Base-by-base conservation (phyloP, 1,140 invertebrate species). In the Nylanderia fulva region DNA sequence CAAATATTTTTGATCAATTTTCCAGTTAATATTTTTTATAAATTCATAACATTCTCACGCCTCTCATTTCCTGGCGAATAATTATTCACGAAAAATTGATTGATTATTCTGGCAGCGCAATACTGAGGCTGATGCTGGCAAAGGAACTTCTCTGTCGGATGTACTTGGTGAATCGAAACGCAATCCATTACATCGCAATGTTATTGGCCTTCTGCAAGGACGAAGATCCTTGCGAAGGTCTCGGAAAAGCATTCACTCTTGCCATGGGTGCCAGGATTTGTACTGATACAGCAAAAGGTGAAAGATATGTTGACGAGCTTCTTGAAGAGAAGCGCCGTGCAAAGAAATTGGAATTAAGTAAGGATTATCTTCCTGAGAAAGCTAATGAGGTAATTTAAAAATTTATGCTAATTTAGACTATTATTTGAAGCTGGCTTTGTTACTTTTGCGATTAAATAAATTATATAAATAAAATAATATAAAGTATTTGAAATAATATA, bases 181-280 rank as follows among this genome's bases (percentile, higher is more conserved):
- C 88, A 21, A 93, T 96, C 77, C 96, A 96, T 89, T 96, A 96
- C 90, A 95, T 95, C 0, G 95, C 95, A 1, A 93, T 96, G 84
- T 86, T 96, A 21, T 87, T 96, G 64, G 95, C 95, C 15, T 96
- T 96, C 90, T 96, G 96, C 87, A 96, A 96, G 92, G 95, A 93
- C 84, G 76, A 89, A 13, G 91, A 95, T 91, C 94, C 95, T 3
- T 92, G 93, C 6, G 90, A 94, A 84, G 96, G 96, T 0, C 94
- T 96, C 42, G 95, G 93, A 0, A 95, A 95, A 79, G 96, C 96
- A 2, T 88, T 96, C 11, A 94, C 94, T 52, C 91, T 96, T 58
- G 93, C 94, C 24, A 84, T 96, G n/a, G 96, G 96, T 2, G 95
- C 94, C 86, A 91, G 93, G 42, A 92, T 96, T 24, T 96, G 96